Evolutionary conservation across 2,797 vertebrate genomes (phyloP).

Genomic region (Acridotheres tristis): DNA sequence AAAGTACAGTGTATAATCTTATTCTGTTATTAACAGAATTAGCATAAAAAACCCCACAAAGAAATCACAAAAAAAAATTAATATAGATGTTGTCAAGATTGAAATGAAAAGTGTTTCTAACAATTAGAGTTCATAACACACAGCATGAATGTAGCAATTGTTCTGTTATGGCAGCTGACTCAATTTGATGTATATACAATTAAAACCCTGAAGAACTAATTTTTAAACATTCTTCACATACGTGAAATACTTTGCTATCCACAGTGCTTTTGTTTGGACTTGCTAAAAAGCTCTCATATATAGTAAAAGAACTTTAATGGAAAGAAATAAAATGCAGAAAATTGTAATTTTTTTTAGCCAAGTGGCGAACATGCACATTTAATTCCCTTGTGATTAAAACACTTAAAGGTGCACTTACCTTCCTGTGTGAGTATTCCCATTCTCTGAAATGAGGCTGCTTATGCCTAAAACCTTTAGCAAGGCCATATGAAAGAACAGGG

Average conservation of each 20-base stretch:
- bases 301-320: neutral
- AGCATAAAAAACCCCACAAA: neutral
- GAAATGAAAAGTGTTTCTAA: neutral
- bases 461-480: neutral
- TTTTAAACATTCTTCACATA: neutral
- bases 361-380: rapidly evolving
- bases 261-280: neutral
- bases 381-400: neutral
- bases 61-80: neutral
- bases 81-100: neutral
- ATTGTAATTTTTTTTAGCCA: neutral
- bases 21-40: neutral
- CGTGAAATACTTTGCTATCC: neutral
- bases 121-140: conserved; percentile 11
- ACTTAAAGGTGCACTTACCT: neutral
- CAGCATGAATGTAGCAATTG: neutral
- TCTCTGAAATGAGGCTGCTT: neutral
- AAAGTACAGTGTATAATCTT: neutral
- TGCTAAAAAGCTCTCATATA: neutral
- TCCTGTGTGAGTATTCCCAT: neutral
- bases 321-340: neutral
- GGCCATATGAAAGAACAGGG: neutral
- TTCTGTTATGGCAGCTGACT: neutral
- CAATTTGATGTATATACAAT: neutral
- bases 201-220: neutral